Evolutionary conservation across 2,888 invertebrate species (phyloP).

Genomic region (Epinotia demarniana): DNA sequence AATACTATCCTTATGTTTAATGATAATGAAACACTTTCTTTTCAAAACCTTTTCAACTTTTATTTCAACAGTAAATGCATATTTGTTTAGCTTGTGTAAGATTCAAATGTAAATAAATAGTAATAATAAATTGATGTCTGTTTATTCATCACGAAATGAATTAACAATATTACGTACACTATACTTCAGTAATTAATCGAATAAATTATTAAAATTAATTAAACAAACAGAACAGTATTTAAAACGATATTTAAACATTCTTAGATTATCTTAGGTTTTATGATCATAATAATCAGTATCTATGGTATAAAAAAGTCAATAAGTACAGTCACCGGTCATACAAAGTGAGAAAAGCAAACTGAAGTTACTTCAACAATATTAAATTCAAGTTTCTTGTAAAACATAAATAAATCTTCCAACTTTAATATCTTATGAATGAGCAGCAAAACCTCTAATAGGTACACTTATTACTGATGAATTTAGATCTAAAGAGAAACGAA

Average conservation of each 20-base stretch:
- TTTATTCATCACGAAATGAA: conserved; percentile 29
- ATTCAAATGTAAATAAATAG: background rate
- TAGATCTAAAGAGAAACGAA: background rate
- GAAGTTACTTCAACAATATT: background rate
- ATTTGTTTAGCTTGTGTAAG: background rate
- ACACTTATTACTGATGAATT: background rate
- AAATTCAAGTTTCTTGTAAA: background rate
- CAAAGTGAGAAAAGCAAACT: background rate
- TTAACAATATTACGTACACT: conserved; percentile 3
- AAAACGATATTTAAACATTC: background rate
- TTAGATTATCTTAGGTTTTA: background rate
- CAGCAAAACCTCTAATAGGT: background rate
- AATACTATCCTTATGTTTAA: background rate
- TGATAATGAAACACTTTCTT: background rate
- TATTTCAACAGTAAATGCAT: background rate
- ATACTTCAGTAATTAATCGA: conserved; percentile 23
- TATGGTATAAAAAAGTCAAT: background rate
- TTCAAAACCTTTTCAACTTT: background rate
- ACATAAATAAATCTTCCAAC: conserved; percentile 4
- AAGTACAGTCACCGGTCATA: background rate
- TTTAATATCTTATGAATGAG: background rate
- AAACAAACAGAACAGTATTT: conserved; percentile 6
- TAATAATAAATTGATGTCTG: conserved; percentile 20
- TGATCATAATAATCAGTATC: background rate
- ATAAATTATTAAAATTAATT: conserved; percentile 38